A percentile compares a stretch with the other conserved stretches of the same genome.
Conservation (phyloP, 2,888 invertebrate genomes). For the Nipponacmea schrenckii region DNA sequence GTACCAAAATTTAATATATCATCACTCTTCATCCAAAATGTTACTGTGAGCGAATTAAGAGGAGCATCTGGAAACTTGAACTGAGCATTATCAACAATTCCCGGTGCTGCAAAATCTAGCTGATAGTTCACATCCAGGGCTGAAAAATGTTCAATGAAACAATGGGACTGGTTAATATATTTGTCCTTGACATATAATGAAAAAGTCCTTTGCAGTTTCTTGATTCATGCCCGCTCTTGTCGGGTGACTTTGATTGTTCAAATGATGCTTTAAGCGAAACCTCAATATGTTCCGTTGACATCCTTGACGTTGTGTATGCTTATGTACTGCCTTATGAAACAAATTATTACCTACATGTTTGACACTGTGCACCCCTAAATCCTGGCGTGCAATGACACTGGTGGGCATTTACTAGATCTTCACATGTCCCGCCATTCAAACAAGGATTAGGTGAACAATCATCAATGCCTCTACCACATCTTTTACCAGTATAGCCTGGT, state of each 20-base stretch:
- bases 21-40: conserved; percentile 76
- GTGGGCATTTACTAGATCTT: conserved; percentile 37
- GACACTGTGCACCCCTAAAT: conserved; percentile 49
- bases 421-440: conserved; percentile 38
- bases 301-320: too few species aligned
- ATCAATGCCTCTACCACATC: conserved; percentile 45
- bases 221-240: too few species aligned
- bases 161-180: not conserved
- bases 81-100: conserved; percentile 73
- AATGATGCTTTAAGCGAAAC: too few species aligned
- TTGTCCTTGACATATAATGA: too few species aligned
- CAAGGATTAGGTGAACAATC: conserved; percentile 46
- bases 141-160: conserved; percentile 36
- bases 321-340: too few species aligned
- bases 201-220: too few species aligned
- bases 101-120: conserved; percentile 72
- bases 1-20: conserved; percentile 78
- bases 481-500: conserved; percentile 44
- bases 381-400: conserved; percentile 47
- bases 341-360: conserved; percentile 33
- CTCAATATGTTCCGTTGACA: too few species aligned
- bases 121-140: conserved; percentile 72
- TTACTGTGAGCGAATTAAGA: conserved; percentile 71
- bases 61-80: conserved; percentile 69
- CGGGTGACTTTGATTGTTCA: too few species aligned